Evolutionary conservation across 2,888 invertebrate species (phyloP).

Genomic region (Tiliacea citrago): DNA sequence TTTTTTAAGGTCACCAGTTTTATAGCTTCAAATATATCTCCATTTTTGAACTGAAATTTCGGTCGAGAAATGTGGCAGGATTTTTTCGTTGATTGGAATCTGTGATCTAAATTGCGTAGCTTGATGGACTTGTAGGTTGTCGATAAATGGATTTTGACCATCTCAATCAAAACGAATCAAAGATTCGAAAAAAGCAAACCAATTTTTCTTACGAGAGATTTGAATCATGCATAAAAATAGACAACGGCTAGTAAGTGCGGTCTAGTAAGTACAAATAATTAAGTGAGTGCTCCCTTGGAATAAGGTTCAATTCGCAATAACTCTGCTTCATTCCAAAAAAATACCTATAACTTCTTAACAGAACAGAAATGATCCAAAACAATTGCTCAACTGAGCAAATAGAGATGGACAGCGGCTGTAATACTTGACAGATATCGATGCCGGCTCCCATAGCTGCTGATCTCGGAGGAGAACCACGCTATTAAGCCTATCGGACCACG

Average conservation of each 20-base stretch:
- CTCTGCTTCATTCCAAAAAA: no score
- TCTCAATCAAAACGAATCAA: conserved; percentile 9
- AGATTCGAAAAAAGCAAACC: not conserved
- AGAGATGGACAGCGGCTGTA: conserved; percentile 34
- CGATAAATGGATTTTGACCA: conserved; percentile 14
- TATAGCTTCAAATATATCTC: conserved; percentile 23
- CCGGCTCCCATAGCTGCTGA: conserved; percentile 27
- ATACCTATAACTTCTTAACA: no score
- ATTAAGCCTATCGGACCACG: conserved; percentile 24
- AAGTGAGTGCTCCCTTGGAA: not conserved
- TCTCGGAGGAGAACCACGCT: conserved; percentile 40
- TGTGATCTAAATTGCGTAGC: conserved; percentile 44
- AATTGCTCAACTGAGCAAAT: conserved; percentile 49
- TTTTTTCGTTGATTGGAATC: conserved; percentile 58
- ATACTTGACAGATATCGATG: conserved; percentile 52
- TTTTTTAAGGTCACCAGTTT: conserved; percentile 38
- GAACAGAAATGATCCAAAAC: conserved; percentile 36
- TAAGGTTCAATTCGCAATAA: not conserved
- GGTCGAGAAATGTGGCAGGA: conserved; percentile 16
- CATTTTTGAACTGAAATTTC: conserved; percentile 30
- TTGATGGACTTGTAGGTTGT: conserved; percentile 22
- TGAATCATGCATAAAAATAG: not conserved
- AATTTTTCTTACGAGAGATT: not conserved
- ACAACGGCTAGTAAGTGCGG: no score
- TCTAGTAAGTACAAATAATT: no score